Evolutionary conservation across 2,888 invertebrate species (phyloP).

Genomic region (Willowsia nigromaculata): DNA sequence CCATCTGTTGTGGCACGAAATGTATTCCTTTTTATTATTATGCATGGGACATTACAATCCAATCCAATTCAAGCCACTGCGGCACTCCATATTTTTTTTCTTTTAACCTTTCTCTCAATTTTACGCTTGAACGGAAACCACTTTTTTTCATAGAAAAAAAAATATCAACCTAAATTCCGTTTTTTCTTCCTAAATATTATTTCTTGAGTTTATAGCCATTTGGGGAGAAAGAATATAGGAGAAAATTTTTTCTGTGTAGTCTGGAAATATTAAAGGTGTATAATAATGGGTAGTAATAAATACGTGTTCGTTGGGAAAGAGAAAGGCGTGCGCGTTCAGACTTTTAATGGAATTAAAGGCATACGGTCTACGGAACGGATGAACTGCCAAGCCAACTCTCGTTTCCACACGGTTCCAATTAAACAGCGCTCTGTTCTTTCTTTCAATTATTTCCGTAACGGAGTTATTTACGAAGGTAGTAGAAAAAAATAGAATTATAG

Average conservation of each 20-base stretch:
- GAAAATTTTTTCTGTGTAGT: not conserved
- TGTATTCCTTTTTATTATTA: not conserved
- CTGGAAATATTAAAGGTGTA: not conserved
- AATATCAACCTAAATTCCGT: not conserved
- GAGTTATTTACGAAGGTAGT: slow-evolving; percentile 25
- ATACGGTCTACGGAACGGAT: not conserved
- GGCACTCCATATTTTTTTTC: slow-evolving; percentile 12
- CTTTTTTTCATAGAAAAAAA: not conserved
- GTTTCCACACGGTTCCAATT: slow-evolving; percentile 10
- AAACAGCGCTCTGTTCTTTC: not conserved
- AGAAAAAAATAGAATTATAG: slow-evolving; percentile 16
- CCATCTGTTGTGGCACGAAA: not conserved
- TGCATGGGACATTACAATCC: slow-evolving; percentile 12
- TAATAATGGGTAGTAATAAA: slow-evolving; percentile 35
- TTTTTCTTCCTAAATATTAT: not conserved
- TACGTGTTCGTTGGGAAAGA: not conserved
- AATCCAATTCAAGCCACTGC: not conserved
- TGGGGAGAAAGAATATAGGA: not conserved
- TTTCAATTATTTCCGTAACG: slow-evolving; percentile 31
- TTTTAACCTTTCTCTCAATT: slow-evolving; percentile 23
- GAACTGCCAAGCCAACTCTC: not conserved
- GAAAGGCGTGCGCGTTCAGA: not conserved
- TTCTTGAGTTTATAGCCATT: not conserved
- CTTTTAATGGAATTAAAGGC: slow-evolving; percentile 34
- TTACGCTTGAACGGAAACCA: slow-evolving; percentile 30